phyloP scores from a whole-genome alignment of 2,888 invertebrate species.

The Nebria brevicollis region DNA sequence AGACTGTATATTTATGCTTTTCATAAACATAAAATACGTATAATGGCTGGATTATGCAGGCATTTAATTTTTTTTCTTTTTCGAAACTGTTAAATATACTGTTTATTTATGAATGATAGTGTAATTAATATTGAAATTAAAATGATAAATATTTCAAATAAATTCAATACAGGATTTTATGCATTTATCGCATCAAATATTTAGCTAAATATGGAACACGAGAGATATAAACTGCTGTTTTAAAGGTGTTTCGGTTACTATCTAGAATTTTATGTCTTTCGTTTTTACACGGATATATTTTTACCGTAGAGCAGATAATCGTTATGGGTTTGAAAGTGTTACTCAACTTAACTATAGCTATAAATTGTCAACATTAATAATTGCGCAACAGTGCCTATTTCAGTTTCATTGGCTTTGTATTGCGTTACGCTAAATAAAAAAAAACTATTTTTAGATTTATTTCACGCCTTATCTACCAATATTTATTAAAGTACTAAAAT shows the following conservation, averaged over 20 bases:
- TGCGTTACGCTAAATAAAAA: neutral
- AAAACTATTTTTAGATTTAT: neutral
- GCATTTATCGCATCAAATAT: too few species aligned
- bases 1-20: slow-evolving; percentile 13
- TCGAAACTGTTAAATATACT: neutral
- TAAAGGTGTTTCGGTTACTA: neutral
- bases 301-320: neutral
- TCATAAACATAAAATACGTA: slow-evolving; percentile 14
- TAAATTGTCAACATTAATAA: neutral
- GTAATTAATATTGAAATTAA: neutral
- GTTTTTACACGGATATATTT: neutral
- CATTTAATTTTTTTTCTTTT: slow-evolving; percentile 5
- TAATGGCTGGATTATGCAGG: slow-evolving; percentile 20
- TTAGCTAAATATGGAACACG: too few species aligned
- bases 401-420: neutral
- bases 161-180: neutral
- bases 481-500: too few species aligned
- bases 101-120: slow-evolving; percentile 6
- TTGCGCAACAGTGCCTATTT: neutral
- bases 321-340: neutral
- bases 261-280: neutral
- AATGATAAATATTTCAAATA: neutral
- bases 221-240: neutral
- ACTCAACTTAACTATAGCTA: neutral
- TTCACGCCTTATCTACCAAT: neutral